Conservation (phyloP, 2,113 vertebrate species). For the Vulpes lagopus region DNA sequence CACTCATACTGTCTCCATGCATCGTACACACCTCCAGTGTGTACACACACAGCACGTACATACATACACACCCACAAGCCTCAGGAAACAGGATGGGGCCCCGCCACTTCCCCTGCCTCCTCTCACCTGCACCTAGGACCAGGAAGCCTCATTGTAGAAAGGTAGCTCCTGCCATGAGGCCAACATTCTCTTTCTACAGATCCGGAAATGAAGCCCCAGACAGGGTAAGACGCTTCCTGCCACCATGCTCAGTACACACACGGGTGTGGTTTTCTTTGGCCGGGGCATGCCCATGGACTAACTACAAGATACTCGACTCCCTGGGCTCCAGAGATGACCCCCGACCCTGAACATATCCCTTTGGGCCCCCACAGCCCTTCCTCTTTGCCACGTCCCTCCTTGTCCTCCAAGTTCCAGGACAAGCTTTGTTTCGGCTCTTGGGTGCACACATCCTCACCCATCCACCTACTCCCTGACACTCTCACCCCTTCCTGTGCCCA, state of each 20-base stretch:
- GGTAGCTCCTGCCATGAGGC: neutral
- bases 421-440: neutral
- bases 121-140: neutral
- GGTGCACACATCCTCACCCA: neutral
- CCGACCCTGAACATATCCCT: neutral
- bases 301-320: neutral
- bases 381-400: neutral
- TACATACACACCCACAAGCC: neutral
- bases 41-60: neutral
- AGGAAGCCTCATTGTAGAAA: neutral
- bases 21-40: neutral
- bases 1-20: neutral
- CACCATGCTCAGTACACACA: rapidly evolving
- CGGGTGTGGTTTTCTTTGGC: neutral
- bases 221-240: neutral
- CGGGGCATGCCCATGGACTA: rapidly evolving
- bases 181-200: neutral
- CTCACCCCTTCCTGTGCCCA: neutral
- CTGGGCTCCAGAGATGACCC: neutral
- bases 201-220: neutral
- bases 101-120: too few species aligned
- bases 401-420: neutral
- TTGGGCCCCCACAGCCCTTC: neutral
- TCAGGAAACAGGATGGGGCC: neutral
- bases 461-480: neutral